Conservation (phyloP, 1,140 invertebrate genomes). For the Trinorchestia longiramus region DNA sequence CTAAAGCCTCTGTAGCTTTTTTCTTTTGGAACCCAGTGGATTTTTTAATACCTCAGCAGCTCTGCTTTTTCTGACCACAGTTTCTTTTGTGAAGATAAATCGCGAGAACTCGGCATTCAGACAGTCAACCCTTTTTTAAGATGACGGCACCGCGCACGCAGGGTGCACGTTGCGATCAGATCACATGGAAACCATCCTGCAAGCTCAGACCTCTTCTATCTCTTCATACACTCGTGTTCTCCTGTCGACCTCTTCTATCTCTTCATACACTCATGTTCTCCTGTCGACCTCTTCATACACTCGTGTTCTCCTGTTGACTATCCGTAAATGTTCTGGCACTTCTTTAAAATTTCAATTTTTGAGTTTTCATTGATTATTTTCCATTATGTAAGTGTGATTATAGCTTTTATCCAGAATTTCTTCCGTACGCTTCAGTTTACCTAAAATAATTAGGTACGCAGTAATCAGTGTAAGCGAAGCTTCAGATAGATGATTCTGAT, state of each 20-base stretch:
- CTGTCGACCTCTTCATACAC: not conserved
- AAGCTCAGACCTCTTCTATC: not conserved
- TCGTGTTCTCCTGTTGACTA: not conserved
- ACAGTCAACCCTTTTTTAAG: conserved; percentile 13
- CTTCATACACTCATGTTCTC: not conserved
- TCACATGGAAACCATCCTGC: not conserved
- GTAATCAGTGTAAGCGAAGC: no score
- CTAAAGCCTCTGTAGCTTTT: conserved; percentile 51
- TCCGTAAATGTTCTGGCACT: not conserved
- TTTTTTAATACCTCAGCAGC: conserved; percentile 46
- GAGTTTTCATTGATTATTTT: not conserved
- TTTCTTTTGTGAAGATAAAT: conserved; percentile 44
- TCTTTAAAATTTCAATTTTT: not conserved
- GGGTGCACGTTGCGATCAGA: not conserved
- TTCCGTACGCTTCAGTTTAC: no score
- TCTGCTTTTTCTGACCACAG: conserved; percentile 11
- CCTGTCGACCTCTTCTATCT: not conserved
- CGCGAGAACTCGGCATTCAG: conserved; percentile 33
- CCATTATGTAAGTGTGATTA: not conserved
- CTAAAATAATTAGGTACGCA: no score
- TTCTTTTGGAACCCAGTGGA: conserved; percentile 40
- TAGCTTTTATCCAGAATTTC: no score
- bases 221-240: not conserved
- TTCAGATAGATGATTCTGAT: no score
- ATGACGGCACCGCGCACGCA: not conserved